Conservation (phyloP, 2,113 vertebrate genomes). For the Cyanoramphus novaezelandiae region DNA sequence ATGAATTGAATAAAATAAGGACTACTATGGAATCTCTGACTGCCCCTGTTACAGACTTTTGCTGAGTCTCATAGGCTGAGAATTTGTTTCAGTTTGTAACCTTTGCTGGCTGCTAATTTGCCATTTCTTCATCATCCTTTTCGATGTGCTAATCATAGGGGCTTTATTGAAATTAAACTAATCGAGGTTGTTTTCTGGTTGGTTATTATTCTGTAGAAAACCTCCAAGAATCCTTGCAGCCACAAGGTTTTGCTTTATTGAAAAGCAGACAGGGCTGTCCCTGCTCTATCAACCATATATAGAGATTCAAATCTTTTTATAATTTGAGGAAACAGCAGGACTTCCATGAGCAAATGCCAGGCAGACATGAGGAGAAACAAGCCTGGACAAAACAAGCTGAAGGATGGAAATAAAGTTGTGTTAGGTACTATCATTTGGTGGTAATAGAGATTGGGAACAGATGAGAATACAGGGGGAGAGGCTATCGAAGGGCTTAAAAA, state of each 20-base stretch:
- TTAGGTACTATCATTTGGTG: neutral
- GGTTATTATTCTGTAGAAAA: neutral
- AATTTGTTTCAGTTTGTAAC: neutral
- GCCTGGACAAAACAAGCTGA: neutral
- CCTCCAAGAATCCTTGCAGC: neutral
- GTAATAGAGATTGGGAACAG: neutral
- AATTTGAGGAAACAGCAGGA: neutral
- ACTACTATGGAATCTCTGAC: neutral
- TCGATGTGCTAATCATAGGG: neutral
- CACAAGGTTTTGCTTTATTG: neutral
- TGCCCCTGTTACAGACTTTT: neutral
- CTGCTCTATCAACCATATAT: neutral
- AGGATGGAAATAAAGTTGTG: neutral
- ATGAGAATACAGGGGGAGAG: neutral
- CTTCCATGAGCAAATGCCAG: neutral
- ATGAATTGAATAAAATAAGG: neutral
- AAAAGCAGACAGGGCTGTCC: neutral
- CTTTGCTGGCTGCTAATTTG: neutral
- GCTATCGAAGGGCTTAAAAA: neutral
- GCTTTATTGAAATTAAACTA: neutral
- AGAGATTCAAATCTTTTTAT: neutral
- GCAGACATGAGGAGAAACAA: neutral
- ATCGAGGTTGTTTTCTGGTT: neutral
- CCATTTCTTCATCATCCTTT: neutral
- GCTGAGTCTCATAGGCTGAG: neutral